A percentile compares a stretch with the other conserved stretches of the same genome.
phyloP scores from a whole-genome alignment of 2,888 invertebrate species.

The Fabriciana adippe region DNA sequence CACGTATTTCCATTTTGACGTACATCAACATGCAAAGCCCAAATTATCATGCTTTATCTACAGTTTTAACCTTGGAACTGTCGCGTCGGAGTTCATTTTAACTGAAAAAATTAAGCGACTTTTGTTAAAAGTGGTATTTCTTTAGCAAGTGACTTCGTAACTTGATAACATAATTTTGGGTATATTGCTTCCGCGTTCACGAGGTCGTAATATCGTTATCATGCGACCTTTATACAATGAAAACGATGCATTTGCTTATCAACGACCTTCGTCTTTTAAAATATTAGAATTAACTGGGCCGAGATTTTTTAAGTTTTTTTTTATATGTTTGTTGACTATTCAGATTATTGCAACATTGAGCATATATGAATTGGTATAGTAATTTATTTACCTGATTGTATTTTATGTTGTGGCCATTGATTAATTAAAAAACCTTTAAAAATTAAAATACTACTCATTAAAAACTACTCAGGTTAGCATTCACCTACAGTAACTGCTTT shows the following conservation, averaged over 20 bases:
- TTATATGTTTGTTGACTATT: constrained; percentile 20
- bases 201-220: constrained; percentile 71
- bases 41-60: constrained; percentile 76
- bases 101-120: constrained; percentile 55
- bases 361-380: too few relatives aligned
- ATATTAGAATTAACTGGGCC: constrained; percentile 35
- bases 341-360: too few relatives aligned
- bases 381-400: too few relatives aligned
- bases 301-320: constrained; percentile 37
- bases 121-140: constrained; percentile 33
- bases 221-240: constrained; percentile 61
- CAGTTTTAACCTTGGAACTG: constrained; percentile 72
- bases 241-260: constrained; percentile 68
- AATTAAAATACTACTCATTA: too few relatives aligned
- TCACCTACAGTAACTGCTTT: too few relatives aligned
- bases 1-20: constrained; percentile 55
- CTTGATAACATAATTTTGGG: constrained; percentile 59
- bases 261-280: constrained; percentile 54
- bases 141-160: constrained; percentile 48
- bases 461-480: too few relatives aligned
- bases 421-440: too few relatives aligned
- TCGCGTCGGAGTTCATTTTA: constrained; percentile 69
- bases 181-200: constrained; percentile 68
- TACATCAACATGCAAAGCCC: constrained; percentile 58
- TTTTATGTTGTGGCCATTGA: too few relatives aligned